Percentiles rank a stretch among this genome's conserved stretches.
Evolutionary conservation across 2,888 invertebrate genomes (phyloP).

Genomic region (Aromia moschata): DNA sequence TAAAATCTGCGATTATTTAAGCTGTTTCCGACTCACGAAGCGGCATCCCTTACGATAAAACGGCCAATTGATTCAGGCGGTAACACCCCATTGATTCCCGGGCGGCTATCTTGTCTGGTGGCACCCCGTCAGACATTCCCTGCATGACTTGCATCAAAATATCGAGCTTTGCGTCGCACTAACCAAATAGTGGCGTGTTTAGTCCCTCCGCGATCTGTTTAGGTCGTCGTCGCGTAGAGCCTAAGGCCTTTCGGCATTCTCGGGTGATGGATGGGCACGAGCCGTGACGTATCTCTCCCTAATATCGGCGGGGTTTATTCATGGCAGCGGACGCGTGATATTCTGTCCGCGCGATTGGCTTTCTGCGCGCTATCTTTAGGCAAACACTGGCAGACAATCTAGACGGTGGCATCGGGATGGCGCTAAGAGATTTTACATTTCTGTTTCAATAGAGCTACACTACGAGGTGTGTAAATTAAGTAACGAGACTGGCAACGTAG

Average conservation of each 20-base stretch:
- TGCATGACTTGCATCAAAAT: slow-evolving; percentile 26
- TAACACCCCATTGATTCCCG: too few relatives aligned
- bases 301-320: slow-evolving; percentile 56
- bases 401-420: too few relatives aligned
- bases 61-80: too few relatives aligned
- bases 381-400: not conserved
- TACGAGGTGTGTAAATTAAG: too few relatives aligned
- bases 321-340: slow-evolving; percentile 53
- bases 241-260: slow-evolving; percentile 41
- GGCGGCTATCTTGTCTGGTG: too few relatives aligned
- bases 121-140: slow-evolving; percentile 14
- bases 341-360: slow-evolving; percentile 55
- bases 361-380: not conserved
- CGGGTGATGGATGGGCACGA: slow-evolving; percentile 42
- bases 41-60: too few relatives aligned
- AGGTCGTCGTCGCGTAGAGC: slow-evolving; percentile 25
- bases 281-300: slow-evolving; percentile 53
- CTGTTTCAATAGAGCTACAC: too few relatives aligned
- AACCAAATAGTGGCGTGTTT: slow-evolving; percentile 19
- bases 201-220: slow-evolving; percentile 18
- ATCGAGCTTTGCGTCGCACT: slow-evolving; percentile 21
- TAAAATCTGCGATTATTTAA: too few relatives aligned
- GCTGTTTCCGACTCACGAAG: too few relatives aligned
- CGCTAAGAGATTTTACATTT: too few relatives aligned
- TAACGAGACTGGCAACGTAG: too few relatives aligned